Percentiles rank a stretch among this genome's conserved stretches.
Conservation (phyloP, 2,113 vertebrate genomes). For the Sakesphorus luctuosus region DNA sequence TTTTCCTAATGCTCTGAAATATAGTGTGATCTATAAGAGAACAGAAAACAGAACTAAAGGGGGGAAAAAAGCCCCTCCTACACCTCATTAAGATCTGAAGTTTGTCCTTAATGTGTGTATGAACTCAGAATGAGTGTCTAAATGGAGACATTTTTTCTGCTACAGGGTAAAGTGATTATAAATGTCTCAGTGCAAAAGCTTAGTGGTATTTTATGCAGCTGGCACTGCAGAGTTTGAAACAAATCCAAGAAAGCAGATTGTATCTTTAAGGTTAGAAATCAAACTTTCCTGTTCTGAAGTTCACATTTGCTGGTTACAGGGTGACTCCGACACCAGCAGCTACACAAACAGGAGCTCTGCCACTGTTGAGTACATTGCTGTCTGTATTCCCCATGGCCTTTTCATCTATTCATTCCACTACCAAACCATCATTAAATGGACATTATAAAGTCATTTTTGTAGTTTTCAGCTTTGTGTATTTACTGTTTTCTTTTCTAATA, state of each 20-base stretch:
- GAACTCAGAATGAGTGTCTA: conserved; percentile 57
- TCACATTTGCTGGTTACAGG: neutral
- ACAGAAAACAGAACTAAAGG: conserved; percentile 9
- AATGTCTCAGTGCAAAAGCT: conserved; percentile 60
- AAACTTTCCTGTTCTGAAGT: conserved; percentile 24
- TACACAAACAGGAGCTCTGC: neutral
- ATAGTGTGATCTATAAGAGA: conserved; percentile 9
- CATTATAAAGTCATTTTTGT: neutral
- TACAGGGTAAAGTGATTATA: conserved; percentile 62
- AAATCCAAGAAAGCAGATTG: conserved; percentile 64
- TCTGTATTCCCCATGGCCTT: neutral
- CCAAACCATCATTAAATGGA: conserved; percentile 18
- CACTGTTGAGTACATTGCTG: neutral
- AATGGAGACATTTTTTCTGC: conserved; percentile 59
- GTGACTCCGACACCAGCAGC: neutral
- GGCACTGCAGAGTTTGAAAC: conserved; percentile 55
- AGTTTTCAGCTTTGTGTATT: neutral
- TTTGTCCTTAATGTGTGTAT: conserved; percentile 56
- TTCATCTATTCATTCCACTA: conserved; percentile 14
- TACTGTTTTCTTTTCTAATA: neutral
- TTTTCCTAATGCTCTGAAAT: conserved; percentile 36
- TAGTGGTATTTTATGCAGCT: conserved; percentile 60
- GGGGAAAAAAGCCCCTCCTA: neutral
- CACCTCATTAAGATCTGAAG: conserved; percentile 60
- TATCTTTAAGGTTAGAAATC: conserved; percentile 59